Conservation (phyloP, 2,797 vertebrate species). For the Sebastes hubbsi region DNA sequence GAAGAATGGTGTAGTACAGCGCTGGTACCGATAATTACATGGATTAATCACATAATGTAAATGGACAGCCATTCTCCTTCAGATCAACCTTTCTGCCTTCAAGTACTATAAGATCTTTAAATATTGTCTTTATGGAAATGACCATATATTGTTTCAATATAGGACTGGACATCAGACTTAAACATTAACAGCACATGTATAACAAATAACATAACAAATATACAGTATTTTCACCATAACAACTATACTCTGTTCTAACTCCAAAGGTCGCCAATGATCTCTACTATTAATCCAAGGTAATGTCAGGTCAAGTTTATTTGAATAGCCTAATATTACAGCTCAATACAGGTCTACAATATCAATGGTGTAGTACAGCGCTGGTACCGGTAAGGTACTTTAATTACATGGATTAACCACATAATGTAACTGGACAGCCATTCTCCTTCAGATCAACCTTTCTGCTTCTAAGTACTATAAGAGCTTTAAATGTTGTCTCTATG, state of each 20-base stretch:
- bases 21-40: slow-evolving; percentile 17
- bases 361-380: neutral
- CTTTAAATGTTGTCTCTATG: neutral
- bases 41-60: slow-evolving; percentile 1
- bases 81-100: neutral
- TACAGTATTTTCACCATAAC: neutral
- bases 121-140: neutral
- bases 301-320: neutral
- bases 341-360: neutral
- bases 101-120: neutral
- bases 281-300: neutral
- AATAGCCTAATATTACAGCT: neutral
- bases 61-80: neutral
- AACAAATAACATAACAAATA: neutral
- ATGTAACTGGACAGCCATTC: slow-evolving; percentile 11
- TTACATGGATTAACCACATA: slow-evolving; percentile 3
- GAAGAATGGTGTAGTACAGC: neutral
- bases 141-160: no score
- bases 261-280: neutral
- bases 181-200: neutral
- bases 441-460: neutral
- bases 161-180: neutral
- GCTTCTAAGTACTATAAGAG: fast-evolving
- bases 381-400: neutral
- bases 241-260: neutral